Evolutionary conservation across 1,140 invertebrate species (phyloP).

Genomic region (Piezodorus guildinii): DNA sequence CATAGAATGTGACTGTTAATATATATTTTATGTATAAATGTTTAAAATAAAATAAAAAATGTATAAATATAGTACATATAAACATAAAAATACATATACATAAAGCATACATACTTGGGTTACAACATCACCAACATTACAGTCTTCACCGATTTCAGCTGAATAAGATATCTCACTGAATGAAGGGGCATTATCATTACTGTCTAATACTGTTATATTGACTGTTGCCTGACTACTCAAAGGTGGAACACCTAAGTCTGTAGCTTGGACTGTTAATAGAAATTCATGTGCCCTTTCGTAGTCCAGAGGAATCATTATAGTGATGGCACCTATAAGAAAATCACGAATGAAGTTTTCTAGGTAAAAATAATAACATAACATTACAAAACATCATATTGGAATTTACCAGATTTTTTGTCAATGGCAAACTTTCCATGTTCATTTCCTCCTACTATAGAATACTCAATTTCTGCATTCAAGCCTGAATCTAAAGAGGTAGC

Average conservation of each 20-base stretch:
- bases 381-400: not conserved
- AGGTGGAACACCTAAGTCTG: constrained; percentile 75
- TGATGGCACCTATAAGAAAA: constrained; percentile 47
- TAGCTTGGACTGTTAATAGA: constrained; percentile 77
- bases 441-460: constrained; percentile 68
- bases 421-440: constrained; percentile 50
- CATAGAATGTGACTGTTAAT: no score
- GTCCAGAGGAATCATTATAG: constrained; percentile 64
- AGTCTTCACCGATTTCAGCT: constrained; percentile 67
- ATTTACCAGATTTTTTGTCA: constrained; percentile 22
- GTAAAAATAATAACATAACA: not conserved
- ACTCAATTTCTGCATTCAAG: constrained; percentile 41
- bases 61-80: no score
- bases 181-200: constrained; percentile 79
- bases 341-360: not conserved
- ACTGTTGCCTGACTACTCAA: constrained; percentile 75
- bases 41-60: no score
- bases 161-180: constrained; percentile 72
- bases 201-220: constrained; percentile 75
- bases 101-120: constrained; percentile 43
- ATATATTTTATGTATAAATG: no score
- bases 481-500: constrained; percentile 81
- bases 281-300: constrained; percentile 78
- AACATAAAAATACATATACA: no score
- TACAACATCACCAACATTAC: constrained; percentile 53